Conservation (phyloP, 2,888 invertebrate species). For the Phymatocera aterrima region DNA sequence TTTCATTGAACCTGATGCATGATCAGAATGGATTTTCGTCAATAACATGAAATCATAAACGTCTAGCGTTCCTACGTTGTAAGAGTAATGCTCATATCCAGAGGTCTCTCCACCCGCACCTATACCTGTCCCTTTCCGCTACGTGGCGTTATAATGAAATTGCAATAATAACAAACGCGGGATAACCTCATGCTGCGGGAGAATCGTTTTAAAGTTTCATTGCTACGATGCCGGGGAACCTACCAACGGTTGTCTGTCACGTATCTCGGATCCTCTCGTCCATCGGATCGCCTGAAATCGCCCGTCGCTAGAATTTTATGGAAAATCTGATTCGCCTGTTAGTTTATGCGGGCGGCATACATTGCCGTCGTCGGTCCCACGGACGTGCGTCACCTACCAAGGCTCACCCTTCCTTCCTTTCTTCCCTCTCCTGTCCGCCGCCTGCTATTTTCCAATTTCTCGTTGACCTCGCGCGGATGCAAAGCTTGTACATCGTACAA, state of each 20-base stretch:
- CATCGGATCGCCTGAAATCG: constrained; percentile 63
- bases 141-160: constrained; percentile 39
- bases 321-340: constrained; percentile 74
- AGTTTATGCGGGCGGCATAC: constrained; percentile 74
- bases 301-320: constrained; percentile 71
- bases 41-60: no score
- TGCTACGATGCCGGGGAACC: constrained; percentile 1
- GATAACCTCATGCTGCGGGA: neutral
- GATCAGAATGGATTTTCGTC: no score
- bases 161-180: constrained; percentile 2
- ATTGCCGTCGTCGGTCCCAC: constrained; percentile 68
- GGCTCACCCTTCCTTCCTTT: constrained; percentile 54
- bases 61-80: neutral
- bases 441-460: constrained; percentile 11
- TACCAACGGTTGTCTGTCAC: constrained; percentile 10
- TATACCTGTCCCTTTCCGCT: neutral
- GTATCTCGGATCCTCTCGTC: constrained; percentile 46
- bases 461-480: neutral
- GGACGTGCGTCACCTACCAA: constrained; percentile 73
- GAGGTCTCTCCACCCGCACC: no score
- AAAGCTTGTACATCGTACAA: constrained; percentile 20
- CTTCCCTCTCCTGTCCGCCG: constrained; percentile 37
- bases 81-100: neutral
- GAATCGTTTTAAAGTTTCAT: constrained; percentile 24
- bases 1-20: no score